Evolutionary conservation across 2,888 invertebrate species (phyloP), one percentile per base, ranked within the genome.

Genomic region (Apotomis capreana): DNA sequence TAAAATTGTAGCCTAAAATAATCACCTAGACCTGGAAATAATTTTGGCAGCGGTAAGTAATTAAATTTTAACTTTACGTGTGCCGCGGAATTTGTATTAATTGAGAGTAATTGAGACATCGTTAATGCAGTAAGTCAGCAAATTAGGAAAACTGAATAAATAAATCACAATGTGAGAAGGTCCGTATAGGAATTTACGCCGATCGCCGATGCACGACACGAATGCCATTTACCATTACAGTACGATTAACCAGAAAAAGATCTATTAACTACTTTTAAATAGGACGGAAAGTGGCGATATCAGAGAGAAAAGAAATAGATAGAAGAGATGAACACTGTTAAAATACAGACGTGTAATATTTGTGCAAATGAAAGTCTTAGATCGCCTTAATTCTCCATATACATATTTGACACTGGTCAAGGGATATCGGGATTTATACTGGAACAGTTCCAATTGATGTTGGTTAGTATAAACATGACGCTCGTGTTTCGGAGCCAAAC

Each of bases 391-490:
- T 26, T 26, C 26, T 26, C 26, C 26, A 46, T 26, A n/a, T 40
- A 68, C 59, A 60, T 58, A 44, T 37, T 51, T 68, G 71, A 44
- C 52, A 62, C 71, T 37, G 61, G 15, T 52, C 51, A 71, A 6
- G 8, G 8, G 44, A 49, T 49, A 10, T 10, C 46, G 37, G 49
- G 62, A 68, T 72, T 81, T 78, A 75, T 74, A 83, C 88, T 90
- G 90, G 90, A 89, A 86, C 81, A 64, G 81, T 76, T 88, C 89
- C 89, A 90, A 90, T 86, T 84, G 78, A 79, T 84, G 80, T 78
- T 80, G 6, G 68, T 62, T 58, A 12, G 52, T 37, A 59, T 68
- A 62, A 68, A 68, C 57, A 68, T 52, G 58, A 37, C 62, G 62
- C n/a, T 10, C 60, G 13, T 60, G 58, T 57, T 63, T 13, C 54